These are phyloP conservation scores for Elachura formosa DNA, from an alignment of 2,113 vertebrate genomes.

Conservation along the genomic window DNA sequence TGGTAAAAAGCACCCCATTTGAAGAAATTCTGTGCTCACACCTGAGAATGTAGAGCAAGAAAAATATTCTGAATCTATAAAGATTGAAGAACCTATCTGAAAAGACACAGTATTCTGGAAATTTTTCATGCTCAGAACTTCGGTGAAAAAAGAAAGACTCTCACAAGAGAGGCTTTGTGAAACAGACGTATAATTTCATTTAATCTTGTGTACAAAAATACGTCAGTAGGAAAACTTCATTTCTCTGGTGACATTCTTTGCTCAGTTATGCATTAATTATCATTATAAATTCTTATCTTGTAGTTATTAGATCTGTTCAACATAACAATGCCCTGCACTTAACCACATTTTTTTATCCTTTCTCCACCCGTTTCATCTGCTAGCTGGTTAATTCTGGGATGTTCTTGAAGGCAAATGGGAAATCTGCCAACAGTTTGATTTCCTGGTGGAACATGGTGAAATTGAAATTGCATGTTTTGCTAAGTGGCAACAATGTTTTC, in stretches of 20 bases:
- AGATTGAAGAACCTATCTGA: not conserved
- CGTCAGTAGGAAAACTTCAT: not conserved
- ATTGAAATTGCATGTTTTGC: slow-evolving; percentile 6
- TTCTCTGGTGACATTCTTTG: not conserved
- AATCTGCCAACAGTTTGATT: not conserved
- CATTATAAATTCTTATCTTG: not conserved
- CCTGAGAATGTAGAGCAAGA: not conserved
- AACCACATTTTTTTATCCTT: not conserved
- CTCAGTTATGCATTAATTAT: slow-evolving; percentile 1
- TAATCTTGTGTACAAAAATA: not conserved
- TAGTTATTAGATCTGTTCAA: not conserved
- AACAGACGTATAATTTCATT: not conserved
- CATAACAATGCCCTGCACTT: not conserved
- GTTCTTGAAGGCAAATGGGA: not conserved
- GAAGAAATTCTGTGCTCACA: not conserved
- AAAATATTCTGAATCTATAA: not conserved
- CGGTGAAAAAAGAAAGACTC: not conserved
- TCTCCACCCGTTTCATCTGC: not conserved
- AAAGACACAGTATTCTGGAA: not conserved
- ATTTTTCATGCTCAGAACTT: not conserved
- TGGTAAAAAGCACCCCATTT: not conserved
- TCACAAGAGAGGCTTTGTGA: not conserved
- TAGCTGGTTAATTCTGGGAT: not conserved
- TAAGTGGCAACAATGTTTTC: not conserved
- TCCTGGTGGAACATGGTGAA: slow-evolving; percentile 17